phyloP scores from a whole-genome alignment of 2,797 vertebrate genomes.

The Sebastes trivittatus region DNA sequence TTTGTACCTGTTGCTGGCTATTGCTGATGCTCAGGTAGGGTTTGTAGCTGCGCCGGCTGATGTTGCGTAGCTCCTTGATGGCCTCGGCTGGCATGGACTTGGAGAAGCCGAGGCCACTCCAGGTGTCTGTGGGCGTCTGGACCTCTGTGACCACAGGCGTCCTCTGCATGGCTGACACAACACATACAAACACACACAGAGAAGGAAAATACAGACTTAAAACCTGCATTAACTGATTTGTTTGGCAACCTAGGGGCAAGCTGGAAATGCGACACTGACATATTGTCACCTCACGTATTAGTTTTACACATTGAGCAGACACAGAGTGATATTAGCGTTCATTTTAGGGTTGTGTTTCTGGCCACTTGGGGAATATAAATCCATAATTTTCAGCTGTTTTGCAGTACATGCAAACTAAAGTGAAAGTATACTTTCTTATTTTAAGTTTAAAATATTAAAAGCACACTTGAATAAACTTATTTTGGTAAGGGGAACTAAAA shows the following conservation, averaged over 20 bases:
- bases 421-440: rapidly evolving
- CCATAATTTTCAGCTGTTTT: neutral
- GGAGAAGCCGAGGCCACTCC: slow-evolving; percentile 88
- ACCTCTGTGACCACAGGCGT: slow-evolving; percentile 86
- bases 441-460: no score
- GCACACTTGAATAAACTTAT: no score
- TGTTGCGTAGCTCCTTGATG: slow-evolving; percentile 81
- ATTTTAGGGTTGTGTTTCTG: neutral
- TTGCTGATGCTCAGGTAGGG: slow-evolving; percentile 76
- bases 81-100: slow-evolving; percentile 88
- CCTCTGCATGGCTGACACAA: slow-evolving; percentile 83
- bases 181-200: slow-evolving; percentile 19
- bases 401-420: no score
- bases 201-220: neutral
- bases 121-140: slow-evolving; percentile 85
- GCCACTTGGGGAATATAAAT: neutral
- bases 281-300: neutral
- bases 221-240: neutral
- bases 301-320: neutral
- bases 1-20: slow-evolving; percentile 71
- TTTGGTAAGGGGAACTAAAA: no score
- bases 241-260: neutral
- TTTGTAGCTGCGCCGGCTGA: slow-evolving; percentile 83
- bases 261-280: neutral
- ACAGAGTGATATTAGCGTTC: neutral